Base-by-base conservation (phyloP, 2,113 vertebrate genomes). In the Chamaetylas fuelleborni region DNA sequence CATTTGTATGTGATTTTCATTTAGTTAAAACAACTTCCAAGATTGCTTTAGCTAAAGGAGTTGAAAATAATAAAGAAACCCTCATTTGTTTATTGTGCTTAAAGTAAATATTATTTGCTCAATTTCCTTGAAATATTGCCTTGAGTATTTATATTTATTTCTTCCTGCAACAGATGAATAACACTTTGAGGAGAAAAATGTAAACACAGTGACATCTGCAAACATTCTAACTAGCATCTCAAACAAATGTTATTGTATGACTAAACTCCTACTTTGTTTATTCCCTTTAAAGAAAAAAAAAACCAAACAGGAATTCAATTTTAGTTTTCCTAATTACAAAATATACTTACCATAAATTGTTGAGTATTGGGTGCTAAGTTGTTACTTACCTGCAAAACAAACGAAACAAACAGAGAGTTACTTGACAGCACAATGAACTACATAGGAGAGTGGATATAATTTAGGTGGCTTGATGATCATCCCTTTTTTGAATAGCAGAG, bases 331-430 rank as follows among this genome's bases (percentile, higher is more conserved):
- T 47, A 42, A 53, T n/a, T 48, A 67, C 24, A 86, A 66, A 66
- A 72, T n/a, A 64, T 34, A 96, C 96, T 92, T 89, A 97, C 96
- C 51, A 0, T 36, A 74, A 93, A 67, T 38, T 58, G 43, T 18
- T 89, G 67, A 58, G 38, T 57, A 56, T 33, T 11, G 31, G 50
- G 11, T 86, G 24, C 18, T 36, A 65, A 57, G 56, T 23, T 23
- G 36, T 48, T 94, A 97, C 97, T 97, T 92, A 97, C 96, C 97
- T 97, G 78, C 42, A 97, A 97, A 94, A 86, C 7, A 95, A 95
- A 78, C 9, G 18, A 96, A 94, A 91, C 8, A 88, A 77, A 50
- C 12, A 70, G 19, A 51, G 17, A 81, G 12, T 88, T 84, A 93
- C 43, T 92, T 80, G 86, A 92, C 12, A 34, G 58, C 18, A 66